Conservation (phyloP, 2,797 vertebrate species). For the Hippopotamyrus pictus region DNA sequence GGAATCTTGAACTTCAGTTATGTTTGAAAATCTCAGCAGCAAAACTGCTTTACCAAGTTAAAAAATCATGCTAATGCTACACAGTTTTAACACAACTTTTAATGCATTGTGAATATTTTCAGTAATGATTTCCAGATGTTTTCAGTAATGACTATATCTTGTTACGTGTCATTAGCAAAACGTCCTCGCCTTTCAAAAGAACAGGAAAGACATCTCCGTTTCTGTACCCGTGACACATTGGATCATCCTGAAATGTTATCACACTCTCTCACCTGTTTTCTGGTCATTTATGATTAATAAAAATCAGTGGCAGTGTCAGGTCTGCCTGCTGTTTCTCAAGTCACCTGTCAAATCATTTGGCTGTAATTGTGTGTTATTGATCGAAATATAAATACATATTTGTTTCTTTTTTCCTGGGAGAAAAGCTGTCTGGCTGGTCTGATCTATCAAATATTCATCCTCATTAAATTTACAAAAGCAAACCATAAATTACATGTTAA, state of each 20-base stretch:
- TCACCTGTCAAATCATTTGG: slow-evolving; percentile 13
- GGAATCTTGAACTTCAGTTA: background rate
- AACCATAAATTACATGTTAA: slow-evolving; percentile 8
- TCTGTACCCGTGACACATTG: background rate
- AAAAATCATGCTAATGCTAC: background rate
- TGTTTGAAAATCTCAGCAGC: background rate
- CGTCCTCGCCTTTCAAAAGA: background rate
- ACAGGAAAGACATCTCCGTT: background rate
- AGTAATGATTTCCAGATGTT: slow-evolving; percentile 3
- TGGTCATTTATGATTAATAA: background rate
- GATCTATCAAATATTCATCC: slow-evolving; percentile 39
- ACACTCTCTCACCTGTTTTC: background rate
- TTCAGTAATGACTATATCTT: background rate
- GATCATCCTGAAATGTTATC: background rate
- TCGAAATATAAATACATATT: slow-evolving; percentile 6
- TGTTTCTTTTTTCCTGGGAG: background rate
- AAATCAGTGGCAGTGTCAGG: background rate
- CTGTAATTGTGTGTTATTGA: background rate
- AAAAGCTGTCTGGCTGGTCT: slow-evolving; percentile 9
- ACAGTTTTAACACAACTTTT: background rate
- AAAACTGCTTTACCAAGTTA: background rate
- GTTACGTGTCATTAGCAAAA: background rate
- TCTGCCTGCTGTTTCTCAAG: background rate
- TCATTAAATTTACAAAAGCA: slow-evolving; percentile 33
- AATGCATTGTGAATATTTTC: background rate